phyloP scores from a whole-genome alignment of 2,113 vertebrate genomes.

The Planiliza haematocheilus region DNA sequence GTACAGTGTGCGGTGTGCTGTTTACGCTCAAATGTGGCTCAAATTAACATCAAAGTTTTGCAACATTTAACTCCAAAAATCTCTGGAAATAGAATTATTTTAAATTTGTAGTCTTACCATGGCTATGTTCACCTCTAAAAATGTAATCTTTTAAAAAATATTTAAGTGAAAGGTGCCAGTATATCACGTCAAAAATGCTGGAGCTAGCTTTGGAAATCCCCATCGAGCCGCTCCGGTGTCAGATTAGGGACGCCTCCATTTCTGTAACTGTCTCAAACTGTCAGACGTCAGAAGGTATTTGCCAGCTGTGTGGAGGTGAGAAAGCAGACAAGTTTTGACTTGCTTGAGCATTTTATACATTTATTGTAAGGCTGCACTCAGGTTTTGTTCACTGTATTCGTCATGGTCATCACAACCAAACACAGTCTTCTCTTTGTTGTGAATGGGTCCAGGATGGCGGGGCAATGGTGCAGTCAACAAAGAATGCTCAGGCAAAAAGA shows the following conservation, averaged over 20 bases:
- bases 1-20: too few relatives aligned
- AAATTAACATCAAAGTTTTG: background rate
- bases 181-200: background rate
- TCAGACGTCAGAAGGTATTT: background rate
- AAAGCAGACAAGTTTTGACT: background rate
- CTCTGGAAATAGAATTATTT: too few relatives aligned
- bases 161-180: background rate
- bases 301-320: conserved; percentile 8
- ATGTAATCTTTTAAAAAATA: background rate
- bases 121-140: too few relatives aligned
- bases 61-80: background rate
- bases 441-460: background rate
- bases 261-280: background rate
- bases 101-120: too few relatives aligned
- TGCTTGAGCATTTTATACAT: background rate
- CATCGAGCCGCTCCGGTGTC: background rate
- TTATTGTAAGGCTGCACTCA: too few relatives aligned
- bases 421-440: background rate
- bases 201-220: background rate
- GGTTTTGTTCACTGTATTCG: too few relatives aligned
- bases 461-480: background rate
- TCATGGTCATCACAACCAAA: too few relatives aligned
- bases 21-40: background rate
- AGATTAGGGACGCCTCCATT: background rate
- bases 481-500: too few relatives aligned